Percentiles rank a stretch among this genome's conserved stretches.
phyloP scores from a whole-genome alignment of 2,113 vertebrate species.

The Nothocercus nigrocapillus region DNA sequence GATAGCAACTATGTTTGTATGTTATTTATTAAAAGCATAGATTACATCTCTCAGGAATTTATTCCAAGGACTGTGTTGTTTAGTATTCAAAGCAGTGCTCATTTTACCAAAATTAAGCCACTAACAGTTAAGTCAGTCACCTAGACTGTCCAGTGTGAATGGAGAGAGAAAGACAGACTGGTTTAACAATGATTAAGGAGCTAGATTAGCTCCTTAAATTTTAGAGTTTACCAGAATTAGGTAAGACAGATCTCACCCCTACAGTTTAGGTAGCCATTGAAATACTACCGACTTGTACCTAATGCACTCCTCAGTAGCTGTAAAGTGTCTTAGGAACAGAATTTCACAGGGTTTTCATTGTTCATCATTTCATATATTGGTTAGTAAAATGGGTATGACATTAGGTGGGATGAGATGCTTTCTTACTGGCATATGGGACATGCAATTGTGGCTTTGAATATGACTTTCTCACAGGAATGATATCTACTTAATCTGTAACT shows the following conservation, averaged over 20 bases:
- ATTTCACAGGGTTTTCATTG: slow-evolving; percentile 18
- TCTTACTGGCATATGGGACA: slow-evolving; percentile 14
- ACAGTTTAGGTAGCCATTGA: neutral
- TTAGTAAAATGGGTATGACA: slow-evolving; percentile 27
- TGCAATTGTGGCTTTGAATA: slow-evolving; percentile 38
- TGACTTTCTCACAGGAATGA: slow-evolving; percentile 15
- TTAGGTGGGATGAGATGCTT: slow-evolving; percentile 17
- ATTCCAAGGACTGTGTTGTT: neutral
- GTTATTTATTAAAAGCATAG: neutral
- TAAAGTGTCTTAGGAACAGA: neutral
- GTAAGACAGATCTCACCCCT: neutral
- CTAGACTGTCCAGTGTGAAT: neutral
- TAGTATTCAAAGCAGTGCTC: neutral
- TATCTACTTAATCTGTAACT: slow-evolving; percentile 9
- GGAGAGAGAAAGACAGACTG: neutral
- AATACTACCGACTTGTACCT: neutral
- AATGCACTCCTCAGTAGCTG: neutral
- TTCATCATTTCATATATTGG: slow-evolving; percentile 37
- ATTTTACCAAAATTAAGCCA: neutral
- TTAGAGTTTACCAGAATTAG: neutral
- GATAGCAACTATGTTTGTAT: neutral
- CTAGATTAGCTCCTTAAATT: neutral
- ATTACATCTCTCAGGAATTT: neutral
- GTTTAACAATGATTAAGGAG: neutral
- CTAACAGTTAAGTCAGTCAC: neutral